Percentiles rank a stretch among this genome's conserved stretches.
Conservation (phyloP, 2,113 vertebrate genomes). For the Nanorana parkeri region DNA sequence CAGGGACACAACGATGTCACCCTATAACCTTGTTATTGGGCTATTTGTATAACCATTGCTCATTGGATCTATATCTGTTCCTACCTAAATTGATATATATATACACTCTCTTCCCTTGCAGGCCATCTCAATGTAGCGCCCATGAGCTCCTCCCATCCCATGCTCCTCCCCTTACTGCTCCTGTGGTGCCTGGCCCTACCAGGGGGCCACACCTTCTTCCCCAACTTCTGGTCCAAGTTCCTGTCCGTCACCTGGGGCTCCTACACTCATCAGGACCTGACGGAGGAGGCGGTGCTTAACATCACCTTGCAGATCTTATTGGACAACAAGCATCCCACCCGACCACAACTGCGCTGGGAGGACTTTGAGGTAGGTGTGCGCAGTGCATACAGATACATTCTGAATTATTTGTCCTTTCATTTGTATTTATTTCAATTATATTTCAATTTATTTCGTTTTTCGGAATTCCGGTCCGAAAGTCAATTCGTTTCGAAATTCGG, state of each 20-base stretch:
- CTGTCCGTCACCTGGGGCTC: conserved; percentile 79
- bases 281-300: conserved; percentile 77
- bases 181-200: conserved; percentile 1
- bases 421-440: background rate
- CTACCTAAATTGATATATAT: too few species aligned
- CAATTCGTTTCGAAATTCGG: too few species aligned
- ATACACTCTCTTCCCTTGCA: background rate
- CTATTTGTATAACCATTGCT: too few species aligned
- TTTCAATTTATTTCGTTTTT: too few species aligned
- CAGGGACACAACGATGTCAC: too few species aligned
- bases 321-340: conserved; percentile 56
- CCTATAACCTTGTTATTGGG: too few species aligned
- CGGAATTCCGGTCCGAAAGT: too few species aligned
- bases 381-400: background rate
- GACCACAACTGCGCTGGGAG: conserved; percentile 40
- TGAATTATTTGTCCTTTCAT: background rate
- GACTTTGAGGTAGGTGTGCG: conserved; percentile 63
- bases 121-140: background rate
- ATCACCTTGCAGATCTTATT: conserved; percentile 72
- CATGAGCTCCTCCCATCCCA: conserved; percentile 17
- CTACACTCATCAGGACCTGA: conserved; percentile 84
- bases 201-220: conserved; percentile 74
- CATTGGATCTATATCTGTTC: too few species aligned
- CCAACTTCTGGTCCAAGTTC: conserved; percentile 82
- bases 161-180: conserved; percentile 56